Evolutionary conservation across 2,888 invertebrate species (phyloP), one percentile per base, ranked within the genome.

Genomic region (Meloe dianella): DNA sequence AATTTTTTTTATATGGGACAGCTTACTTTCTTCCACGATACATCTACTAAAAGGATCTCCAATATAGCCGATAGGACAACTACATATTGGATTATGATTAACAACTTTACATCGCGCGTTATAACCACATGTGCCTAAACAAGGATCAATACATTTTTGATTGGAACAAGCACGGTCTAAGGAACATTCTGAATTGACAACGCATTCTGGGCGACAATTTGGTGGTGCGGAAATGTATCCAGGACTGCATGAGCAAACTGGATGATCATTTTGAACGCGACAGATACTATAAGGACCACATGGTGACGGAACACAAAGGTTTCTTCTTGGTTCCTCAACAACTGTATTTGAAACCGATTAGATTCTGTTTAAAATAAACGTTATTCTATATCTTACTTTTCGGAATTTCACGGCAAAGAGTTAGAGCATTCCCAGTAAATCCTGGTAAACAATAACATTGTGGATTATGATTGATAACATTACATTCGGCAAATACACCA

Each of bases 41-140:
- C 93, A 93, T 83, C 89, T 89, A 74, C 88, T 87, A 78, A 93
- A 92, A 22, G 93, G 93, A 86, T 94, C 92, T 61, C 94, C 94
- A 38, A 89, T 86, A 76, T 87, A 91, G 64, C 89, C 89, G 60
- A 84, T 84, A 41, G 89, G 85, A 79, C 93, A 94, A 80, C 90
- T 90, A 83, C 93, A 93, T 76, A 92, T 89, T 4, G 92, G 93
- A 79, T 91, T 92, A 80, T 94, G 94, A 78, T 91, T 91, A 59
- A 92, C 88, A 61, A 92, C 92, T 85, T 90, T 90, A 80, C 94
- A 94, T 76, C 89, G 86, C 47, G 94, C 92, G 79, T 92, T 90
- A 63, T 88, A 85, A 61, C 94, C 93, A 78, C 93, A 94, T 65
- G 90, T 90, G 72, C 91, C 91, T 60, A 88, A 87, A 81, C 93